phyloP scores from a whole-genome alignment of 2,113 vertebrate genomes.

The Bucco capensis region DNA sequence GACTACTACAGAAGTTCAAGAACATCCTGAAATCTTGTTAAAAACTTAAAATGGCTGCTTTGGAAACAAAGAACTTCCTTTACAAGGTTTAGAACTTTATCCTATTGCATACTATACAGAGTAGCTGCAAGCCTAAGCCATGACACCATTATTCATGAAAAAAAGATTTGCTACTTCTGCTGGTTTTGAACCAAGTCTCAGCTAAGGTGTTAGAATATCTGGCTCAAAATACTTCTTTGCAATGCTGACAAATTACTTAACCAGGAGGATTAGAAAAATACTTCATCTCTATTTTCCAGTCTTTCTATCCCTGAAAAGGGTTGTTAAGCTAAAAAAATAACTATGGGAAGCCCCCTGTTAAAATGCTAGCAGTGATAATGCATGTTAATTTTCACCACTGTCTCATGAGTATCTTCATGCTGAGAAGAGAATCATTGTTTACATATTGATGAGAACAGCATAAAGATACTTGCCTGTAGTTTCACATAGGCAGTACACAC shows the following conservation, averaged over 20 bases:
- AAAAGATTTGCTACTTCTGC: neutral
- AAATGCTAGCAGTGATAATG: constrained; percentile 7
- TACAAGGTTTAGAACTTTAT: neutral
- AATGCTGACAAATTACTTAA: neutral
- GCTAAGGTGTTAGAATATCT: neutral
- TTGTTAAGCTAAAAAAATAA: neutral
- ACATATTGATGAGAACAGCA: constrained; percentile 44
- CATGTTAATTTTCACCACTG: constrained; percentile 50
- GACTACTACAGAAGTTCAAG: neutral
- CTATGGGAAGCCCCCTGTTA: neutral
- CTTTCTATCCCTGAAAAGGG: neutral
- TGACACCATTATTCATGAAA: neutral
- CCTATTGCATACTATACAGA: neutral
- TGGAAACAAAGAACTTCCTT: neutral
- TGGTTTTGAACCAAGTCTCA: neutral
- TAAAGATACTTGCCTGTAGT: neutral
- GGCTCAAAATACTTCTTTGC: neutral
- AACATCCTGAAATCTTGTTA: neutral
- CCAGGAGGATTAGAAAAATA: neutral
- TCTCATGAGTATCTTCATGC: constrained; percentile 16
- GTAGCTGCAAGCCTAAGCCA: neutral
- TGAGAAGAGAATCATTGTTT: constrained; percentile 39
- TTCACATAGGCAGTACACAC: neutral
- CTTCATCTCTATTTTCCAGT: neutral
- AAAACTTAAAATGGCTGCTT: neutral